Percentiles rank a stretch among this genome's conserved stretches.
Evolutionary conservation across 2,797 vertebrate genomes (phyloP).

Genomic region (Mormyrus hasselquistii): DNA sequence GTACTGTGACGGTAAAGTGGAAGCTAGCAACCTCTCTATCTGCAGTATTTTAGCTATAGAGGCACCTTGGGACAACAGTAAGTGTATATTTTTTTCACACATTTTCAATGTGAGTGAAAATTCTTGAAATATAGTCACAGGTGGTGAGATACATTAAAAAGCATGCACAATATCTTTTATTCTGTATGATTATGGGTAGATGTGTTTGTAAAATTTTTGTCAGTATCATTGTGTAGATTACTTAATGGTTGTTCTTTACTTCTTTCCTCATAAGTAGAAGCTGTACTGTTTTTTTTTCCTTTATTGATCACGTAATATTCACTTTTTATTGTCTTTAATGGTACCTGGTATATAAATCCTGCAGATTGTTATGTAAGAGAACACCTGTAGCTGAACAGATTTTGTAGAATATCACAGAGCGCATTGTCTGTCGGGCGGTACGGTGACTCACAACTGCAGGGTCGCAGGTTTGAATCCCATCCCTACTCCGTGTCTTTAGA

Average conservation of each 20-base stretch:
- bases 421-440: not conserved
- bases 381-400: not conserved
- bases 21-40: not conserved
- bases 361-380: not conserved
- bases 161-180: not conserved
- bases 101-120: not conserved
- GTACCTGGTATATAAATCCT: not conserved
- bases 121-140: not conserved
- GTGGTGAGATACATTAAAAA: not conserved
- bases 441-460: not conserved
- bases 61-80: not conserved
- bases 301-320: not conserved
- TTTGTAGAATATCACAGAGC: not conserved
- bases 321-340: not conserved
- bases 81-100: not conserved
- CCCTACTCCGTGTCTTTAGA: not conserved
- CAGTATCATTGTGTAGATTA: not conserved
- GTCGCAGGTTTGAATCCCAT: not conserved
- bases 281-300: not conserved
- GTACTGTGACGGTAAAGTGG: not conserved
- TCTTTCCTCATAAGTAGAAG: not conserved
- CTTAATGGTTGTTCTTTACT: not conserved
- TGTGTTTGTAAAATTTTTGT: not conserved
- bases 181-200: not conserved
- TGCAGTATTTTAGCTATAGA: not conserved